Percentiles rank a stretch among this genome's conserved stretches.
Conservation (phyloP, 1,140 invertebrate species). For the Panonychus citri region DNA sequence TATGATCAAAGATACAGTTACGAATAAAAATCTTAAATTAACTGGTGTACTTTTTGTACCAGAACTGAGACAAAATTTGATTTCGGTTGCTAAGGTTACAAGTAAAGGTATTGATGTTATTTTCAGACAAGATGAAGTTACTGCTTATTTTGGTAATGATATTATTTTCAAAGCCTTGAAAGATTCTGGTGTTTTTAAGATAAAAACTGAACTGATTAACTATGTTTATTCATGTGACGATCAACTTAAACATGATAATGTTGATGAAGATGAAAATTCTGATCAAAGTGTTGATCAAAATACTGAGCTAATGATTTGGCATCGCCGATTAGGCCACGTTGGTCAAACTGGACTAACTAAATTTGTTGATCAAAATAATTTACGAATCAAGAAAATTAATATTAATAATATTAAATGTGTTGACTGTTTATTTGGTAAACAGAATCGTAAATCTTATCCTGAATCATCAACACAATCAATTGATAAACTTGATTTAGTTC, state of each 20-base stretch:
- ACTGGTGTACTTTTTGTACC: slow-evolving; percentile 1
- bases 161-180: neutral
- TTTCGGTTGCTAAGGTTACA: neutral
- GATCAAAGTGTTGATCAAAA: neutral
- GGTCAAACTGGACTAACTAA: neutral
- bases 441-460: neutral
- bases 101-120: neutral
- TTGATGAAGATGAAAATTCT: no score
- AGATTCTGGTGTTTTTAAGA: neutral
- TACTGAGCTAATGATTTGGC: slow-evolving; percentile 1
- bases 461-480: neutral
- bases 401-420: no score
- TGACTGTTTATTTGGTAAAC: no score
- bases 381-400: no score
- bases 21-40: neutral
- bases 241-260: no score
- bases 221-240: no score
- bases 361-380: neutral
- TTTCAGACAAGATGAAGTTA: neutral
- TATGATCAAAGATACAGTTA: neutral
- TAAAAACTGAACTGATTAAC: no score
- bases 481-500: neutral
- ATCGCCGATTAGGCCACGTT: slow-evolving; percentile 4
- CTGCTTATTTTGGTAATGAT: neutral
- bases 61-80: neutral